These are phyloP conservation scores for Caenorhabditis latens DNA, from an alignment of 1,140 invertebrate genomes.

Conservation along the genomic window DNA sequence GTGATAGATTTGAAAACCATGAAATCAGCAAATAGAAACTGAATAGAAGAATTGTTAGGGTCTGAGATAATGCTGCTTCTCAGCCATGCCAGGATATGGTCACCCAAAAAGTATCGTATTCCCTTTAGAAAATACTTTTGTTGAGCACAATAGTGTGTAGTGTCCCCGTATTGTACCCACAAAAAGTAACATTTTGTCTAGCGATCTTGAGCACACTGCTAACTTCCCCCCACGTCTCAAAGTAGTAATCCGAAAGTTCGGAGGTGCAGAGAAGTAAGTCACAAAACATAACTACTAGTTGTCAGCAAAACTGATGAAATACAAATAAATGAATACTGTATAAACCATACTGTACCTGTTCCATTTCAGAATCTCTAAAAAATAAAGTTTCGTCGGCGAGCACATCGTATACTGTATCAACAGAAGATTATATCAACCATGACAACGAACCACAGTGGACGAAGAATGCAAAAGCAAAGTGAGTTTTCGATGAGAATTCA, in stretches of 20 bases:
- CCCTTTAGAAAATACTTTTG: too few species aligned
- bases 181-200: constrained; percentile 27
- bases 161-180: not conserved
- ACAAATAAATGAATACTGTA: not conserved
- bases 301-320: constrained; percentile 19
- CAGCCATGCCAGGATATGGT: too few species aligned
- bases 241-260: constrained; percentile 40
- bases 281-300: not conserved
- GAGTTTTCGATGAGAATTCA: not conserved
- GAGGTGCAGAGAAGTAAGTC: not conserved
- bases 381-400: constrained; percentile 8
- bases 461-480: not conserved
- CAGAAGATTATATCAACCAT: constrained; percentile 12
- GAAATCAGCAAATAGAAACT: too few species aligned
- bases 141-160: not conserved
- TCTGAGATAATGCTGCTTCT: too few species aligned
- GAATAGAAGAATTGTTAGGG: too few species aligned
- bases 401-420: constrained; percentile 1
- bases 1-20: too few species aligned
- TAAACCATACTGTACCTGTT: not conserved
- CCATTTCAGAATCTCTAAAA: constrained; percentile 25
- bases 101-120: too few species aligned
- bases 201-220: constrained; percentile 1
- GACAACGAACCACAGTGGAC: constrained; percentile 14
- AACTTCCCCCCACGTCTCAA: not conserved